These are phyloP conservation scores for Schizopygopsis malacanthus DNA, from an alignment of 2,797 vertebrate species.

Conservation along the genomic window DNA sequence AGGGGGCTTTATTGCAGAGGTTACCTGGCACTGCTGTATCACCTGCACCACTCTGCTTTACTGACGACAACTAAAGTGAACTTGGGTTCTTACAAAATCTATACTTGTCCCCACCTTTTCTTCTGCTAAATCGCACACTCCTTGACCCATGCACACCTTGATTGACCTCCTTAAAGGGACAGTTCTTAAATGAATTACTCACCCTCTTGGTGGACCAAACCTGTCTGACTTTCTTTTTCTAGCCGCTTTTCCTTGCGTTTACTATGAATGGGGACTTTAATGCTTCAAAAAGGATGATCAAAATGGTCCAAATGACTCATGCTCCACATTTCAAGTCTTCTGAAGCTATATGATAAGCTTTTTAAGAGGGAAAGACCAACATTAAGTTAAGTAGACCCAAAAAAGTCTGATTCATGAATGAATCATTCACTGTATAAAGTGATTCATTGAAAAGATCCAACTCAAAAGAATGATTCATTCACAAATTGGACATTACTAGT, in stretches of 20 bases:
- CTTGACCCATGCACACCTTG: background rate
- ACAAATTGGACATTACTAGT: background rate
- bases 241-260: background rate
- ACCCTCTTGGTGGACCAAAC: background rate
- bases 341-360: background rate
- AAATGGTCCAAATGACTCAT: background rate
- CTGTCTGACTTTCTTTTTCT: background rate
- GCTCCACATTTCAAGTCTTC: background rate
- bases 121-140: background rate
- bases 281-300: background rate
- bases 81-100: background rate
- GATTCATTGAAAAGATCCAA: background rate
- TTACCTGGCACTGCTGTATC: conserved; percentile 18
- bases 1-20: conserved; percentile 40
- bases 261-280: background rate
- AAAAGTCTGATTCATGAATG: conserved; percentile 4
- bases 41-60: conserved; percentile 7
- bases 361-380: background rate
- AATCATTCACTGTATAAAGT: background rate
- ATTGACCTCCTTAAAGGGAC: background rate
- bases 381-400: background rate
- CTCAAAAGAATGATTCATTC: background rate
- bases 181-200: background rate
- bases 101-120: background rate
- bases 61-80: background rate